Conservation (phyloP, 2,113 vertebrate species). For the Myxocyprinus asiaticus region DNA sequence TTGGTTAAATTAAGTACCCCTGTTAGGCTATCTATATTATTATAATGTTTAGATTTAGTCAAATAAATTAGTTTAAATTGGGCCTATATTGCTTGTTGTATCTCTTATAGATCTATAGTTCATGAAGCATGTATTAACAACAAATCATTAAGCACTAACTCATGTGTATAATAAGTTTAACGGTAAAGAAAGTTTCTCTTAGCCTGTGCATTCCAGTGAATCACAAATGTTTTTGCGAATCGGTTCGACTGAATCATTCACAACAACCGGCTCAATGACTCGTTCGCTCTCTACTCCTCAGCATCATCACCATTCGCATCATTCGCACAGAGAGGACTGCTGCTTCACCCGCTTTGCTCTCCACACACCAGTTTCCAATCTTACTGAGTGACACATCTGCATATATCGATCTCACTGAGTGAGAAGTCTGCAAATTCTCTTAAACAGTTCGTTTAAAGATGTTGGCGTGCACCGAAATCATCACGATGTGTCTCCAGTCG, state of each 20-base stretch:
- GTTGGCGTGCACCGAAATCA: slow-evolving; percentile 80
- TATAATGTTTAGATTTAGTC: too few species aligned
- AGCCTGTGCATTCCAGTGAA: neutral
- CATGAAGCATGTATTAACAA: too few species aligned
- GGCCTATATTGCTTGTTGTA: too few species aligned
- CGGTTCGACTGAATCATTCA: neutral
- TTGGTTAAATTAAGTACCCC: too few species aligned
- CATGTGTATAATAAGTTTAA: too few species aligned
- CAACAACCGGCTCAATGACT: too few species aligned
- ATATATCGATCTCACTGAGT: neutral
- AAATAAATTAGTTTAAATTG: too few species aligned
- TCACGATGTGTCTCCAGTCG: slow-evolving; percentile 81
- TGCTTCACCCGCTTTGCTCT: neutral
- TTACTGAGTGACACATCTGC: neutral
- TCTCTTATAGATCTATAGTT: too few species aligned
- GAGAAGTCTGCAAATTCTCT: neutral
- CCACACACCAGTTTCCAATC: neutral
- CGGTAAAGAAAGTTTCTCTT: too few species aligned
- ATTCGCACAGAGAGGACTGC: neutral
- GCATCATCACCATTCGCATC: slow-evolving; percentile 5
- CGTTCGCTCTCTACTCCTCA: slow-evolving; percentile 8
- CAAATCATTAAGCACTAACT: too few species aligned
- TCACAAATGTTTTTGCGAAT: neutral
- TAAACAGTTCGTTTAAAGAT: slow-evolving; percentile 59
- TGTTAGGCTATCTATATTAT: too few species aligned